Evolutionary conservation across 2,113 vertebrate genomes (phyloP), one percentile per base, ranked within the genome.

Genomic region (Perccottus glenii): DNA sequence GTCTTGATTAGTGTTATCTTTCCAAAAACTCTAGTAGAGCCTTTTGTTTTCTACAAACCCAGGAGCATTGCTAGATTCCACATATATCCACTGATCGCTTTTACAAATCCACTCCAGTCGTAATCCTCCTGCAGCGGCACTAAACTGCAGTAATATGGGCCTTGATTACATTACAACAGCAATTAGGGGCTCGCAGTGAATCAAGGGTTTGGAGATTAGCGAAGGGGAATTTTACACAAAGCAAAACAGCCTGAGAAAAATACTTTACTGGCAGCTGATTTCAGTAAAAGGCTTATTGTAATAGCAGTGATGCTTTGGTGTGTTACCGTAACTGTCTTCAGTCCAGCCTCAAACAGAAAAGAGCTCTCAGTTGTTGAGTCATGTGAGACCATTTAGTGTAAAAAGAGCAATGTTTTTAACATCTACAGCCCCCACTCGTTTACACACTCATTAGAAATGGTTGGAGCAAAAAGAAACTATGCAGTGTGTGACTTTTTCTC

Each of bases 151-250:
- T 40, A 77, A 72, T 69, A 60, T 81, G 56, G 50, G 42, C 58
- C 66, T 27, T 60, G 61, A 80, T 66, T 75, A 63, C 64, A 76
- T 76, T 73, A 75, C 64, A 52, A 46, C 58, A 73, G 53, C 61
- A 70, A 80, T 70, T 64, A 73, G 52, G 7, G 27, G 36, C 40
- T 67, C 60, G 73, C 52, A 67, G 43, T 14, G 11, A 51, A 56
- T 70, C 50, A 57, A 60, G 38, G 43, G 48, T 46, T 27, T 7
- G 9, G 47, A 68, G 16, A 10, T 59, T 35, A 69, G 36, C 11
- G 35, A 58, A 27, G 53, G 11, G 46, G 15, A 40, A 52, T 40
- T 40, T 40, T 40, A 40, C 38, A 6, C 38, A 40, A 5, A 40
- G 38, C 5, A 5, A 40, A 40, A 40, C 38, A 40, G 8, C 8